A percentile compares a stretch with the other conserved stretches of the same genome.
Conservation (phyloP, 37 sponge, comb jelly and placozoan species). For the Ephydatia muelleri region DNA sequence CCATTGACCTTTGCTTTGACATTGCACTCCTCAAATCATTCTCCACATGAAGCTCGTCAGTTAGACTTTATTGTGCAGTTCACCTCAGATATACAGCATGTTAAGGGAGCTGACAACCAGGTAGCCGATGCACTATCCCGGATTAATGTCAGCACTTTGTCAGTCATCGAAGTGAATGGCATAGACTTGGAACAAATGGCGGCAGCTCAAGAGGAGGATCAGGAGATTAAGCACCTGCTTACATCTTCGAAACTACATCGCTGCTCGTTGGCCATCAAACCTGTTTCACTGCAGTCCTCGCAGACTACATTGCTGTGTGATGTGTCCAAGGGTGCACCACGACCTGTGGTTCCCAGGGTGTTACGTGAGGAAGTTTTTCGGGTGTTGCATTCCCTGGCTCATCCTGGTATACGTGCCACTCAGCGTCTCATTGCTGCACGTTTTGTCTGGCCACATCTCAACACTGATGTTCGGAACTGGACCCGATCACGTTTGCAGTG, state of each 20-base stretch:
- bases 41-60: slow-evolving; percentile 56
- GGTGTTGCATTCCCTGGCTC: slow-evolving; percentile 45
- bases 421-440: slow-evolving; percentile 49
- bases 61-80: slow-evolving; percentile 2
- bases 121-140: too few relatives aligned
- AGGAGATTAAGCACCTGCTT: too few relatives aligned
- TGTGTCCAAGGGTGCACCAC: slow-evolving; percentile 31
- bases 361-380: too few relatives aligned
- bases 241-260: not conserved
- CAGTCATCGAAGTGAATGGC: too few relatives aligned
- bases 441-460: slow-evolving; percentile 54
- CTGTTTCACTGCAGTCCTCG: too few relatives aligned
- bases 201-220: too few relatives aligned
- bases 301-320: slow-evolving; percentile 40
- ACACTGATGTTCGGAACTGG: slow-evolving; percentile 44
- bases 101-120: not conserved
- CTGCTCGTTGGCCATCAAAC: slow-evolving; percentile 10
- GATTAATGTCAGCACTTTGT: too few relatives aligned
- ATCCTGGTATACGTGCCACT: slow-evolving; percentile 60
- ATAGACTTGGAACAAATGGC: too few relatives aligned
- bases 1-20: slow-evolving; percentile 54
- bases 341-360: slow-evolving; percentile 4
- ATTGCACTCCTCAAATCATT: slow-evolving; percentile 26
- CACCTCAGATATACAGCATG: slow-evolving; percentile 24
- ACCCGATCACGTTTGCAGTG: slow-evolving; percentile 54